Base-by-base conservation (phyloP, 37 sponge, comb jelly and placozoan genomes). In the Hormiphora californensis region DNA sequence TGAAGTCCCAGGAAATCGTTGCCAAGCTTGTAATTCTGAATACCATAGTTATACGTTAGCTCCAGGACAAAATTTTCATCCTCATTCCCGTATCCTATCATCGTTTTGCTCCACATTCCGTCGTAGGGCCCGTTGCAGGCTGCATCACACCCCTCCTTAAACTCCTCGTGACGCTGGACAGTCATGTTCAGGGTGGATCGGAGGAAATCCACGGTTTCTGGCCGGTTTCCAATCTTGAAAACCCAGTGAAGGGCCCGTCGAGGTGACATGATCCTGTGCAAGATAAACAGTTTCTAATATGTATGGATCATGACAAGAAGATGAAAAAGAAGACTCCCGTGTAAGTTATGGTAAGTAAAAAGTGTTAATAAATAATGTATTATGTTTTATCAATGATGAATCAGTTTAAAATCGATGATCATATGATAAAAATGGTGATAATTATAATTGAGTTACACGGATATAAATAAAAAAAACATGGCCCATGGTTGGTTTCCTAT, bases 31-130 rank as follows among this genome's bases (percentile, higher is more conserved):
- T 93, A 93, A 9, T 86, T 32, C 63, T 93, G 90, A 85, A 93
- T 87, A 25, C 93, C 93, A 90, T 93, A 93, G 89, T 93, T 93
- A 63, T 93, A 93, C 0, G 93, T 93, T 32, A 93, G 90, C 55
- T 93, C 93, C 44, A 91, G 69, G 28, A 90, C 93, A 90, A 93
- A 93, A 81, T 93, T 91, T 63, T 69, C 43, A 51, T 91, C 93
- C 55, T 93, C 93, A 0, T 54, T 11, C 38, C 93, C 93, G 88
- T 90, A 93, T 0, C 93, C 93, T n/a, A 93, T 90, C 93, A 93
- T 93, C 12, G 90, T 85, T 57, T 93, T 93, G 59, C 93, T 93
- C 93, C 93, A 93, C 54, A 68, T 86, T 8, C 93, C 93, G 87
- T 93, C 91, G 55, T 93, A 93, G 5, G 93, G 93, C 11, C 93